phyloP scores from a whole-genome alignment of 1,140 invertebrate species.

The Monomorium pharaonis region DNA sequence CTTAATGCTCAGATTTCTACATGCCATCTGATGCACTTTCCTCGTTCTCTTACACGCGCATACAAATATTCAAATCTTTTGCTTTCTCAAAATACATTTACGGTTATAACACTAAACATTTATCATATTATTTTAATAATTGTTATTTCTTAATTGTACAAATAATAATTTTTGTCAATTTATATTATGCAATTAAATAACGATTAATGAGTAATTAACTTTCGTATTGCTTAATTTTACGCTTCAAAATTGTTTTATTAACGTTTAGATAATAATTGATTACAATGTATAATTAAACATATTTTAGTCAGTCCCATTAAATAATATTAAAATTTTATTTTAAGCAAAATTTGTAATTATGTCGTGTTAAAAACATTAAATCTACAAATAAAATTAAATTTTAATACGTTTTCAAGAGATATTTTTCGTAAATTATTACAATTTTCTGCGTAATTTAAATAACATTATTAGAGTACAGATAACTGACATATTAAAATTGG shows the following conservation, averaged over 20 bases:
- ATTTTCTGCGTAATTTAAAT: neutral
- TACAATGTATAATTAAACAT: neutral
- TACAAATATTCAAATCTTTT: neutral
- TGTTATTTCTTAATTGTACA: neutral
- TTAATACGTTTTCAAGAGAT: neutral
- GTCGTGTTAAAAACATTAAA: neutral
- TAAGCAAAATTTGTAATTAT: neutral
- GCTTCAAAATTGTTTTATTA: neutral
- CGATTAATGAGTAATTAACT: neutral
- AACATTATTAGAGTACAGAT: neutral
- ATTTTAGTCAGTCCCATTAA: neutral
- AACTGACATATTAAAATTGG: neutral
- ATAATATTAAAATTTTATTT: neutral
- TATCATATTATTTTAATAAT: slow-evolving; percentile 1
- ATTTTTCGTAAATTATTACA: neutral
- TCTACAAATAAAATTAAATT: neutral
- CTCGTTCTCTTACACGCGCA: neutral
- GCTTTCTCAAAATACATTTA: neutral
- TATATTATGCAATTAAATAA: neutral
- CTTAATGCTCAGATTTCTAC: neutral
- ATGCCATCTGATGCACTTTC: neutral
- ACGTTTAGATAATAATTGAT: neutral
- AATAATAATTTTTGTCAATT: neutral
- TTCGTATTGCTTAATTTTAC: neutral
- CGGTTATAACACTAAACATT: neutral